Evolutionary conservation across 2,113 vertebrate genomes (phyloP).

Genomic region (Anser brachyrhynchus): DNA sequence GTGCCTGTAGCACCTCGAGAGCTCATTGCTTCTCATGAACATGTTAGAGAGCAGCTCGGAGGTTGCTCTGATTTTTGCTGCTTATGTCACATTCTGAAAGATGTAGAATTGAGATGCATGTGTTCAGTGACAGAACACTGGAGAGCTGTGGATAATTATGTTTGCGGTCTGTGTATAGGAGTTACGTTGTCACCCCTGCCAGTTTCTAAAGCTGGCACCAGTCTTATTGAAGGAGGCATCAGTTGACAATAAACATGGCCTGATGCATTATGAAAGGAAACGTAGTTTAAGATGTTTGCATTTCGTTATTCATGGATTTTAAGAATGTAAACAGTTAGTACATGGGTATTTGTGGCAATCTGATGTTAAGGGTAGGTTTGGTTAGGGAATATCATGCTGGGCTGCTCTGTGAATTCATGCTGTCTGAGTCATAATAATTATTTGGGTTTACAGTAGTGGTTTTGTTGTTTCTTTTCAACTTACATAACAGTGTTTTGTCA

Average conservation of each 20-base stretch:
- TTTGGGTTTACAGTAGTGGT: neutral
- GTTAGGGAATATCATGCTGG: neutral
- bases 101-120: neutral
- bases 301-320: neutral
- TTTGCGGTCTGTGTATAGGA: neutral
- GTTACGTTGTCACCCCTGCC: neutral
- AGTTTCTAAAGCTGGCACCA: neutral
- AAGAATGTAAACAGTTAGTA: slow-evolving; percentile 16
- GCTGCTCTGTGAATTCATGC: neutral
- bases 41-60: neutral
- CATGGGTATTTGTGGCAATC: neutral
- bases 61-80: neutral
- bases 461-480: neutral
- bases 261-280: neutral
- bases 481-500: neutral
- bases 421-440: neutral
- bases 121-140: neutral
- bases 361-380: neutral
- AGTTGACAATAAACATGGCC: neutral
- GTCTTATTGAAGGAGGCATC: neutral
- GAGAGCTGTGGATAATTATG: neutral
- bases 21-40: neutral
- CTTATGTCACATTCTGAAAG: neutral
- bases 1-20: neutral
- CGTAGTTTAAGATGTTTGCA: neutral